Percentiles rank a stretch among this genome's conserved stretches.
Evolutionary conservation across 2,888 invertebrate species (phyloP).

Genomic region (Hydroisotoma schaefferi): DNA sequence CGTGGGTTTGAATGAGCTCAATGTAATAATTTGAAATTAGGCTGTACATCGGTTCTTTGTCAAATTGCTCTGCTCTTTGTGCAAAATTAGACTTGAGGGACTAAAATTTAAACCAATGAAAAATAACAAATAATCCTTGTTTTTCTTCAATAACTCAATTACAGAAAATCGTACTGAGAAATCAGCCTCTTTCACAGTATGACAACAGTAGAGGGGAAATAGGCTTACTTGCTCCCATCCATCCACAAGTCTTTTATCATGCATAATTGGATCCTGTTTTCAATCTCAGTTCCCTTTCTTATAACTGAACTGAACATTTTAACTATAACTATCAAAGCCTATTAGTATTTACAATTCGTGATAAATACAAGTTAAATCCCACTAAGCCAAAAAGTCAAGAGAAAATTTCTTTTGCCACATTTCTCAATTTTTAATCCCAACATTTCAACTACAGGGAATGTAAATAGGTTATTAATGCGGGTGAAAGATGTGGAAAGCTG

Average conservation of each 20-base stretch:
- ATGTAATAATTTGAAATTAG: no score
- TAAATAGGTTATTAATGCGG: conserved; percentile 13
- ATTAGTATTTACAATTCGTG: no score
- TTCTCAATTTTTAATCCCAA: conserved; percentile 17
- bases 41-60: no score
- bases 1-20: no score
- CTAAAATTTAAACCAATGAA: no score
- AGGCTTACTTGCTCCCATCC: no score
- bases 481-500: conserved; percentile 17
- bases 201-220: no score
- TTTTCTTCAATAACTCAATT: conserved; percentile 14
- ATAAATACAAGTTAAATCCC: neutral
- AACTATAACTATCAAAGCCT: no score
- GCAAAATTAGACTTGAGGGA: no score
- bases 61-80: no score
- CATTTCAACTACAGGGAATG: conserved; percentile 10
- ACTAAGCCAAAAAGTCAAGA: neutral
- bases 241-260: conserved; percentile 14
- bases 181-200: conserved; percentile 7
- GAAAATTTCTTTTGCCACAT: conserved; percentile 11
- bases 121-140: no score
- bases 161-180: conserved; percentile 4
- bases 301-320: neutral
- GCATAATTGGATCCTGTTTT: conserved; percentile 14
- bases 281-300: neutral